Evolutionary conservation across 92 coral and sea anemone species (phyloP).

Genomic region (Galaxea fascicularis): DNA sequence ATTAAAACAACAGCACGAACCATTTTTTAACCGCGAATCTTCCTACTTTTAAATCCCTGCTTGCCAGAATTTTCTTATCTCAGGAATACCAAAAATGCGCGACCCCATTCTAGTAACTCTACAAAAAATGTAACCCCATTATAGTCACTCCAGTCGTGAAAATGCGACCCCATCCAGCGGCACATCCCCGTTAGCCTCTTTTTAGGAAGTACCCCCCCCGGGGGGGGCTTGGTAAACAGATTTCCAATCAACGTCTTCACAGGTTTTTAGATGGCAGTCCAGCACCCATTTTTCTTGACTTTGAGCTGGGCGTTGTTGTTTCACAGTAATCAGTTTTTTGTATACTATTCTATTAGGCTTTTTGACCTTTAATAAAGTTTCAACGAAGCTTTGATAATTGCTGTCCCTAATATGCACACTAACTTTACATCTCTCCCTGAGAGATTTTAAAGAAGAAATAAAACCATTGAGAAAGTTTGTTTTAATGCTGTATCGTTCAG

Average conservation of each 20-base stretch:
- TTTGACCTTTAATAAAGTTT: background rate
- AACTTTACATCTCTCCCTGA: background rate
- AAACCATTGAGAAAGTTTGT: conserved; percentile 7
- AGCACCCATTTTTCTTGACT: conserved; percentile 3
- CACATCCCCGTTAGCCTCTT: no score
- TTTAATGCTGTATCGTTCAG: background rate
- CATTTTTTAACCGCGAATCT: no score
- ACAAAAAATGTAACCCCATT: no score
- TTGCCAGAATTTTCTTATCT: no score
- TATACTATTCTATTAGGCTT: conserved; percentile 2
- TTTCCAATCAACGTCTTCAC: background rate
- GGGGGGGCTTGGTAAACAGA: conserved; percentile 2
- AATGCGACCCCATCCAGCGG: no score
- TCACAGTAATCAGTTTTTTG: background rate
- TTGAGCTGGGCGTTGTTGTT: conserved; percentile 2
- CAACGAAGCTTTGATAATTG: conserved; percentile 6
- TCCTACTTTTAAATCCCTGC: no score
- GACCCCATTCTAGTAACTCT: no score
- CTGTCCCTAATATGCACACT: conserved; percentile 7
- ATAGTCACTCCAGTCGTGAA: no score
- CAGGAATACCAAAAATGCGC: no score
- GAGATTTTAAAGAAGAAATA: conserved; percentile 1
- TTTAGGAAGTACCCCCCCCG: no score
- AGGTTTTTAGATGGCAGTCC: background rate
- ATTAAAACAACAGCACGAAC: no score